Evolutionary conservation across 2,888 invertebrate genomes (phyloP), one percentile per base, ranked within the genome.

Genomic region (Drosophila tanythrix): DNA sequence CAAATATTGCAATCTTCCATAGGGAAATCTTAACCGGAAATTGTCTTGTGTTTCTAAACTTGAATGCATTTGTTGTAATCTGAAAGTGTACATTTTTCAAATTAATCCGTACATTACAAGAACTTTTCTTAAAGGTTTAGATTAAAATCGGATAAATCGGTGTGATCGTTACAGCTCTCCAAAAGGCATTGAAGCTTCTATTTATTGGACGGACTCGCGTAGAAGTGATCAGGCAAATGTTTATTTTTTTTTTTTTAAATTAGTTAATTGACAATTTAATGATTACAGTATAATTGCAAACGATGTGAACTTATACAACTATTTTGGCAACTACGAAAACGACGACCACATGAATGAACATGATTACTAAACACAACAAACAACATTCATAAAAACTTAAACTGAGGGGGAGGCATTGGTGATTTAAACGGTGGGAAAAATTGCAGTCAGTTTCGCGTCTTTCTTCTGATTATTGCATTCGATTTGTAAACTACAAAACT

Each of bases 401-500:
- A 56, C 43, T 53, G 43, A 40, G 35, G 68, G 60, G 21, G 21
- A 65, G 64, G 75, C 79, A 63, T 74, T 57, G 50, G 57, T 55
- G 25, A 58, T 55, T 53, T 55, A 61, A 52, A 59, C 72, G 79
- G 79, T 79, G 79, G 79, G 77, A 38, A 57, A 70, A 46, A 81
- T 79, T 72, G 65, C 77, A 61, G 60, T 40, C 55, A 35, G 40
- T 43, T 43, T n/a, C 2, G n/a, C 50, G 53, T 62, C 66, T 52
- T 55, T 48, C 35, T 38, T 64, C 57, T 53, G 21, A 35, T 63
- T 81, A 81, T 79, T 79, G 78, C 70, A 68, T 65, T 58, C 25
- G 21, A 67, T 59, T 65, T 50, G 6, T 65, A 2, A 43, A 52
- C 51, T 60, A 57, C 8, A 46, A 35, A 67, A 35, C 58, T 29